These are phyloP conservation scores for Porphyrio hochstetteri DNA, from an alignment of 2,113 vertebrate genomes.

Conservation along the genomic window DNA sequence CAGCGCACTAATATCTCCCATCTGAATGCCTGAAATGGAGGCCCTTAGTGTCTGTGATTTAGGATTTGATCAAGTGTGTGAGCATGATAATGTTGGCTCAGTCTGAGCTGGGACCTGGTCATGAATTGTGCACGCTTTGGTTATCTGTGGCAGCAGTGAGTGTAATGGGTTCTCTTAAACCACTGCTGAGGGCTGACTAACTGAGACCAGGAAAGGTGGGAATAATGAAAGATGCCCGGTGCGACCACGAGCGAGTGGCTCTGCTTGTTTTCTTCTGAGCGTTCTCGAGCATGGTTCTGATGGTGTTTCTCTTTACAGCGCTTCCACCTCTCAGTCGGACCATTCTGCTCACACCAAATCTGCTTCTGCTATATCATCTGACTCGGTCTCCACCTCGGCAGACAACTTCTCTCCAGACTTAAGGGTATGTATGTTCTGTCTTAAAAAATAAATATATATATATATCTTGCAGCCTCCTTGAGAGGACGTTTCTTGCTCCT, in stretches of 20 bases:
- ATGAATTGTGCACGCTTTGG: neutral
- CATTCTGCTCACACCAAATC: constrained; percentile 84
- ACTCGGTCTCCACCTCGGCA: constrained; percentile 83
- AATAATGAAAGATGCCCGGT: neutral
- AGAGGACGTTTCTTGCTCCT: neutral
- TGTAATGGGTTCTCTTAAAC: neutral
- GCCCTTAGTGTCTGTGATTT: neutral
- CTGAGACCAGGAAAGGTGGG: neutral
- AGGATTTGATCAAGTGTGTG: neutral
- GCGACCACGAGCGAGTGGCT: rapidly evolving
- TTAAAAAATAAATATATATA: neutral
- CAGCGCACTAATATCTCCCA: neutral
- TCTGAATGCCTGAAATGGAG: constrained; percentile 26
- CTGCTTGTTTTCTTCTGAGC: neutral
- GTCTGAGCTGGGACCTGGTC: neutral
- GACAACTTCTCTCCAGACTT: constrained; percentile 88
- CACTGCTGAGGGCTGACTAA: neutral
- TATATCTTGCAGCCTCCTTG: neutral
- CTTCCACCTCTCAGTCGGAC: constrained; percentile 91
- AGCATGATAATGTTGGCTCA: neutral
- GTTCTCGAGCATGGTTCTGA: neutral
- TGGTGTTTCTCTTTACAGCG: constrained; percentile 68
- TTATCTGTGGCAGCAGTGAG: neutral
- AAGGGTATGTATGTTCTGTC: constrained; percentile 77
- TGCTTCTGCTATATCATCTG: constrained; percentile 81